Evolutionary conservation across 2,888 invertebrate species (phyloP), one percentile per base, ranked within the genome.

Genomic region (Masnerella sp.): DNA sequence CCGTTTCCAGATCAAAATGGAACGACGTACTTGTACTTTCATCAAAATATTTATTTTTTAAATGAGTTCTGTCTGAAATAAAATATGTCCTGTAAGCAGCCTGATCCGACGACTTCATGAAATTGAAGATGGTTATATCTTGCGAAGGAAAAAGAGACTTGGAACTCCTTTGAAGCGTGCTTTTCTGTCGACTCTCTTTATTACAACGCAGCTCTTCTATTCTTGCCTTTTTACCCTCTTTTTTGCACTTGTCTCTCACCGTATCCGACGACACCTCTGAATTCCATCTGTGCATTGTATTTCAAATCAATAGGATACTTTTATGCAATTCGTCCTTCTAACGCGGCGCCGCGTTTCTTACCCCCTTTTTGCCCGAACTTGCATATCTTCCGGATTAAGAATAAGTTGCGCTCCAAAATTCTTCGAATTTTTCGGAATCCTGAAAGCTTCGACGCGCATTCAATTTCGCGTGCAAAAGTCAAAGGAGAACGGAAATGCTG

Each of bases 271-370:
- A 62, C 61, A 69, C 69, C 69, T 61, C 61, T 61, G 47, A 61
- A 69, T 61, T 69, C 61, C 70, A 70, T 62, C 62, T 42, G 62
- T 62, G 62, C 47, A 62, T 70, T 70, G 62, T 70, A 70, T 62
- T 62, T 70, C 64, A 70, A 70, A 70, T 70, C 70, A 70, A 70
- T 70, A 64, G 47, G 62, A 70, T 70, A 70, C 70, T 70, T 56
- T 70, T 64, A 64, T 70, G 70, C 70, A 70, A 70, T 70, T 70
- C 58, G 70, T 70, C 56, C 58, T 70, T 70, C 51, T 64, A 58
- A 51, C 43, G 51, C 56, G 49, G 30, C 52, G 18, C 49, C 34
- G 8, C 45, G 34, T 52, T 43, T 45, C 36, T 25, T 12, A 8
- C 4, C 4, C 11, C 8, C 22, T 22, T 7, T 22, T 30, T 52